A percentile compares a stretch with the other conserved stretches of the same genome.
Conservation (phyloP, 2,888 invertebrate species). For the Romanomermis culicivorax region DNA sequence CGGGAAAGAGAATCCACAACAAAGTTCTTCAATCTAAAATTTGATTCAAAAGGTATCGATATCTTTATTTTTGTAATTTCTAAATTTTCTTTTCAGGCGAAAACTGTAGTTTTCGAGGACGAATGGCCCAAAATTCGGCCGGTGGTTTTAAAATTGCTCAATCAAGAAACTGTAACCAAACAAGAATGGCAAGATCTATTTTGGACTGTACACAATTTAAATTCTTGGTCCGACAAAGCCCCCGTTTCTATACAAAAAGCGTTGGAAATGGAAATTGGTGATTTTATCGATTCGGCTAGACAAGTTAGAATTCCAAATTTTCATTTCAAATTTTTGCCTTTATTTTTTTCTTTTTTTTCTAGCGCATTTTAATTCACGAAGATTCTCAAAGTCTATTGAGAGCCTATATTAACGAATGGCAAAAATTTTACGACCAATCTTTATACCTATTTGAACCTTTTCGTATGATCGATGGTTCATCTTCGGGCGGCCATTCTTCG, state of each 20-base stretch:
- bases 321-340: too few species aligned
- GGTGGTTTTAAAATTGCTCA: slow-evolving; percentile 70
- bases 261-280: slow-evolving; percentile 34
- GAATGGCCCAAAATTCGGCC: slow-evolving; percentile 90
- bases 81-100: neutral
- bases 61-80: too few species aligned
- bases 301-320: too few species aligned
- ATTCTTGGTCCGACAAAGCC: slow-evolving; percentile 90
- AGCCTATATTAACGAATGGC: slow-evolving; percentile 93
- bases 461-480: slow-evolving; percentile 59
- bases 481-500: slow-evolving; percentile 42
- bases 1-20: too few species aligned
- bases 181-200: slow-evolving; percentile 94
- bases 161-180: slow-evolving; percentile 77
- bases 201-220: slow-evolving; percentile 59
- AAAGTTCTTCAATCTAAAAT: too few species aligned
- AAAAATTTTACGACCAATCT: slow-evolving; percentile 91
- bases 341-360: slow-evolving; percentile 13
- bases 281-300: neutral
- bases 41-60: too few species aligned
- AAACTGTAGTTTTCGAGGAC: slow-evolving; percentile 48
- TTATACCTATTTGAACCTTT: slow-evolving; percentile 89
- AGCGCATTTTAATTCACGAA: slow-evolving; percentile 62
- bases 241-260: slow-evolving; percentile 66
- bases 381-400: slow-evolving; percentile 85